These are phyloP conservation scores for Luehdorfia chinensis DNA, from an alignment of 1,140 invertebrate species.

Conservation along the genomic window DNA sequence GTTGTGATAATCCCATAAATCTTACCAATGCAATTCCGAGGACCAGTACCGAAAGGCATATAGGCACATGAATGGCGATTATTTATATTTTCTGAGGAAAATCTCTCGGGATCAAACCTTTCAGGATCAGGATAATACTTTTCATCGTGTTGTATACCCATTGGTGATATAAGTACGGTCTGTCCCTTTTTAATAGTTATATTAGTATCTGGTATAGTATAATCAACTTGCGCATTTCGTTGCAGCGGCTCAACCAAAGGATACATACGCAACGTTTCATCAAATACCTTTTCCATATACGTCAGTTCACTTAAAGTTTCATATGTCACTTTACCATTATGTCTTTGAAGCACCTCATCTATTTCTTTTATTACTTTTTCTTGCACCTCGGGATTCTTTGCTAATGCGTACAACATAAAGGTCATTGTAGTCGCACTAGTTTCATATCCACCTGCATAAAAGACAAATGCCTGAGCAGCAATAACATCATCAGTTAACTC, in stretches of 20 bases:
- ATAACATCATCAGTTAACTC: conserved; percentile 44
- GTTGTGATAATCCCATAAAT: no score
- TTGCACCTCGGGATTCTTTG: conserved; percentile 53
- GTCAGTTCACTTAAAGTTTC: conserved; percentile 66
- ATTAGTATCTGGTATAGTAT: conserved; percentile 70
- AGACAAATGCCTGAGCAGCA: conserved; percentile 52
- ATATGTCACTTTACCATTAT: conserved; percentile 50
- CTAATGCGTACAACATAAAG: conserved; percentile 50
- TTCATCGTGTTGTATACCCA: conserved; percentile 31
- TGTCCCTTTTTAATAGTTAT: conserved; percentile 68
- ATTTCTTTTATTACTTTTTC: conserved; percentile 53
- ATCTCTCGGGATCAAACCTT: conserved; percentile 39
- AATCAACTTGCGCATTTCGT: conserved; percentile 36
- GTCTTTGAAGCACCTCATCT: conserved; percentile 44
- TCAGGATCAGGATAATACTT: conserved; percentile 70
- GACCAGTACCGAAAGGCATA: conserved; percentile 21
- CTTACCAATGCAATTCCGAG: conserved; percentile 21
- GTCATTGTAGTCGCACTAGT: conserved; percentile 35
- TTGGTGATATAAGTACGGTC: conserved; percentile 23
- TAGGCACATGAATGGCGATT: conserved; percentile 14
- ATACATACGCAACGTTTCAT: conserved; percentile 79
- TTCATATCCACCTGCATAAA: conserved; percentile 55
- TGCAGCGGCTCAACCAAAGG: conserved; percentile 75
- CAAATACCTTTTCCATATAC: conserved; percentile 53
- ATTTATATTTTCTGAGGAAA: conserved; percentile 7